Evolutionary conservation across 37 sponge, comb jelly and placozoan genomes (phyloP), one percentile per base, ranked within the genome.

Genomic region (Hexactinellida sp.): DNA sequence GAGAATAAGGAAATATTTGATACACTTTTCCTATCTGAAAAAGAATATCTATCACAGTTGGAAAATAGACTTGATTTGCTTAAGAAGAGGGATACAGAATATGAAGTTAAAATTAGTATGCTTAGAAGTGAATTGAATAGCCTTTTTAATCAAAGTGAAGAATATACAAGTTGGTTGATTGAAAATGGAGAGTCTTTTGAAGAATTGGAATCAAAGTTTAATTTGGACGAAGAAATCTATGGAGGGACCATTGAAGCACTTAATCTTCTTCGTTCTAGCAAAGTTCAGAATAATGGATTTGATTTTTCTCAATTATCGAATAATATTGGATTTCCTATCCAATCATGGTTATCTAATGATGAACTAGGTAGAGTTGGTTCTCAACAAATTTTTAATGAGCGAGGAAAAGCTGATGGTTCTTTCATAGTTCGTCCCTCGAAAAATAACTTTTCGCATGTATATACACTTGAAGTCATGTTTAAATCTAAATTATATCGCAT

Each of bases 221-320:
- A 63, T 63, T 63, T 63, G 13, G 76, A 63, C 13, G 76, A 63
- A 28, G 76, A 63, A 63, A 63, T 63, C 30, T 63, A 63, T n/a
- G 76, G 76, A 21, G 30, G 76, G 5, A 63, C 21, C 5, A 23
- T 63, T 63, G 76, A 63, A n/a, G 30, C 76, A 32, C 30, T 63
- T 3, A 63, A 63, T 63, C 21, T 63, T 10, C 30, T 63, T 25
- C 25, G 5, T 21, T 63, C 32, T 25, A 41, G 13, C 47, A 41
- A 41, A 13, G 5, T n/a, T n/a, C n/a, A n/a, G n/a, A n/a, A n/a
- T n/a, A n/a, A n/a, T n/a, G n/a, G n/a, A n/a, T n/a, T n/a, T n/a
- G n/a, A n/a, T n/a, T n/a, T n/a, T n/a, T n/a, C n/a, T n/a, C n/a
- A n/a, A n/a, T n/a, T n/a, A n/a, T n/a, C n/a, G n/a, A n/a, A n/a